These are phyloP conservation scores for Platynereis dumerilii DNA, from an alignment of 2,888 invertebrate genomes.

Conservation along the genomic window DNA sequence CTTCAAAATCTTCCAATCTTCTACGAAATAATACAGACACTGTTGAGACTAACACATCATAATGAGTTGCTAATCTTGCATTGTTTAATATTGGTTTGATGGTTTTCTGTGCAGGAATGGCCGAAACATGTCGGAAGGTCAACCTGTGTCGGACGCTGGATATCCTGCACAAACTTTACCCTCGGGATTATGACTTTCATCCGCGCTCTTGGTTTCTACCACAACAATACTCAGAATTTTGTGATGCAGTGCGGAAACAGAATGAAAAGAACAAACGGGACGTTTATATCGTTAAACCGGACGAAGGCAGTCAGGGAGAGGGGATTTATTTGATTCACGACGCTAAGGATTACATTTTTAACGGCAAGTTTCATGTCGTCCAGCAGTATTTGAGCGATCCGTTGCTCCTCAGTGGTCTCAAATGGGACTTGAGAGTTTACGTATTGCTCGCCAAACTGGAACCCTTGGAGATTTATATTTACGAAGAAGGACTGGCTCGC, in stretches of 20 bases:
- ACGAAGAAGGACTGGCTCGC: constrained; percentile 63
- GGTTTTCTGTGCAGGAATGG: constrained; percentile 60
- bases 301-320: constrained; percentile 66
- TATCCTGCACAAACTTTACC: constrained; percentile 64
- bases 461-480: constrained; percentile 63
- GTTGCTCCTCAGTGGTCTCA: constrained; percentile 61
- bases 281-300: constrained; percentile 66
- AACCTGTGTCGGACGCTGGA: constrained; percentile 64
- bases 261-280: neutral
- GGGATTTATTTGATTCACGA: constrained; percentile 65
- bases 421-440: constrained; percentile 66
- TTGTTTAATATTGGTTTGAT: too few relatives aligned
- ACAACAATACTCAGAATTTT: constrained; percentile 61
- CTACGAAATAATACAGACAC: too few relatives aligned
- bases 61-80: too few relatives aligned
- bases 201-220: constrained; percentile 66
- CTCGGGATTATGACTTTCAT: constrained; percentile 65
- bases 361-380: constrained; percentile 46
- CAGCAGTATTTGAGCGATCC: constrained; percentile 65
- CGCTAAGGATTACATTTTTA: constrained; percentile 55
- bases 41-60: too few relatives aligned
- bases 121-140: constrained; percentile 64
- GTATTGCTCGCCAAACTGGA: constrained; percentile 64
- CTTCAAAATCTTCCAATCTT: too few relatives aligned
- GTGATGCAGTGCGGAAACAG: constrained; percentile 34